Evolutionary conservation across 2,888 invertebrate species (phyloP), one percentile per base, ranked within the genome.

Genomic region (Dolichomitus sp.): DNA sequence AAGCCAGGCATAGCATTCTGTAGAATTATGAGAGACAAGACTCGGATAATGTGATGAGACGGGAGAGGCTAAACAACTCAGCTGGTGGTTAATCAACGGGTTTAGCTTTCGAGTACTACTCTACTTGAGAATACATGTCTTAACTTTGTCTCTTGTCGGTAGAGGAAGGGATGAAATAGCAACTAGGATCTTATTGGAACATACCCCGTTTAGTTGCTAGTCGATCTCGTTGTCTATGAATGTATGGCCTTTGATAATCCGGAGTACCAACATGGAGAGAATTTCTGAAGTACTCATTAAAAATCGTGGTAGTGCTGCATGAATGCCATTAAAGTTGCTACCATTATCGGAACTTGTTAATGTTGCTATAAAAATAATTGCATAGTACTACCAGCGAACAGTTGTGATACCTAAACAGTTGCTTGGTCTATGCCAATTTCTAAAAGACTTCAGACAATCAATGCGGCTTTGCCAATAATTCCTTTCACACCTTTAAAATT

Each of bases 21-120:
- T 50, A n/a, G 50, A 70, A 63, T 40, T 37, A n/a, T 14, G 27
- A 23, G 63, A 54, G 42, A 48, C 40, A 23, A 42, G 11, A 59
- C 33, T 17, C 37, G n/a, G 33, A 57, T 30, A 19, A 27, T 65
- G 61, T 19, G 69, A 73, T 42, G 75, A 66, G 66, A 74, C 74
- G 66, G 30, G 30, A 50, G 27, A 40, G n/a, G 73, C 33, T 52
- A 45, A 50, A 17, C 40, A 27, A 27, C 30, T 42, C 45, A 23
- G 27, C 19, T 57, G 30, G 48, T 17, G 12, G 23, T 66, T 68
- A 40, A 78, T 40, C 66, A 33, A 61, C 66, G 63, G 59, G 17
- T 61, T 66, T 42, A 79, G 48, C 63, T 72, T 73, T 61, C 40
- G 40, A 52, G 69, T n/a, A 57, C 66, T 42, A 12, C 45, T 59